Evolutionary conservation across 2,797 vertebrate genomes (phyloP), one percentile per base, ranked within the genome.

Genomic region (Cynopterus sphinx): DNA sequence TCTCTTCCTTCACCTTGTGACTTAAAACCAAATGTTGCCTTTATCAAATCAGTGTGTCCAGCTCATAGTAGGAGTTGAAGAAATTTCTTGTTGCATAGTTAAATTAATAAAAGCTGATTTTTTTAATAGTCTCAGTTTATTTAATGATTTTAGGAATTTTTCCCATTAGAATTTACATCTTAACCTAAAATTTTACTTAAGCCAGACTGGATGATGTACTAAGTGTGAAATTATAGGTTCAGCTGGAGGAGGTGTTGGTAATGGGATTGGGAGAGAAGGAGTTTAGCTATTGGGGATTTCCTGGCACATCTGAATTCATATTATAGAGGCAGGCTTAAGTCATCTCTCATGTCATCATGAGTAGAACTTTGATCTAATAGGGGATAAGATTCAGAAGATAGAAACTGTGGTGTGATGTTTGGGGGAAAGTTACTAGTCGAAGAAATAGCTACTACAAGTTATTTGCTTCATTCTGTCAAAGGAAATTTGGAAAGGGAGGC

Each of bases 101-200:
- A 12, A 94, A 74, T 90, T 94, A 91, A 74, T 89, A 83, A 95
- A 91, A 81, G 57, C 57, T 70, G 46, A 57, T 41, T 82, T 82
- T 95, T 63, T 49, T n/a, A n/a, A 46, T 53, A 65, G 33, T 75
- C 87, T 63, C 22, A 71, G 26, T 75, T 93, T 36, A 65, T 91
- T 87, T 84, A 79, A 46, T 41, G 53, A 26, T 33, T 74, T 89
- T 53, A 94, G 28, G 13, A 59, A 61, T 85, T 85, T 85, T 70
- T 75, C 36, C 68, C n/a, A 51, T 13, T 61, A 65, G 19, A 6
- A 95, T 89, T 87, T 90, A 19, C 12, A 33, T 65, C 36, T 93
- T 93, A 93, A 53, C 22, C 83, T 28, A 0, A 26, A 82, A 89
- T 78, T 51, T 95, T 26, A 74, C 28, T 61, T 63, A 85, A 94